Conservation (phyloP, 2,797 vertebrate genomes). For the Falco concolor region DNA sequence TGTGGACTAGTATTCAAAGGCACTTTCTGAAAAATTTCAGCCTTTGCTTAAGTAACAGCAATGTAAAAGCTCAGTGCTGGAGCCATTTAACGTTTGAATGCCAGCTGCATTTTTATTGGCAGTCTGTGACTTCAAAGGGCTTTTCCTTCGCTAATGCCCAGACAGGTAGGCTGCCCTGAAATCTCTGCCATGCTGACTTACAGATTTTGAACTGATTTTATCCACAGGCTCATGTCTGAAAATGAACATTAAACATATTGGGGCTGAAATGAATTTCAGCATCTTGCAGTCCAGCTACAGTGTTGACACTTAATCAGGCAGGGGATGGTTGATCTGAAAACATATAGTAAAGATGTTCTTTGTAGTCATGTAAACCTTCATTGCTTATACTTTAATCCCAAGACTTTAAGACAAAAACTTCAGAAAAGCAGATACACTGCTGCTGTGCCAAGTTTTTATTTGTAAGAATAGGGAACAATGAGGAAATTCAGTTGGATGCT, state of each 20-base stretch:
- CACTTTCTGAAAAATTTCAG: slow-evolving; percentile 44
- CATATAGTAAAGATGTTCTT: slow-evolving; percentile 25
- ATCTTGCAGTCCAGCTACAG: not conserved
- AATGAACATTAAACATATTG: slow-evolving; percentile 25
- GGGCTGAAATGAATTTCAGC: slow-evolving; percentile 21
- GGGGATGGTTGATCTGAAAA: slow-evolving; percentile 35
- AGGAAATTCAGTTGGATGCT: slow-evolving; percentile 48
- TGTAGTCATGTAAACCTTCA: slow-evolving; percentile 17
- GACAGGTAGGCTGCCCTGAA: slow-evolving; percentile 65
- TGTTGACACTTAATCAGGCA: slow-evolving; percentile 45
- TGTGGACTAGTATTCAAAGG: slow-evolving; percentile 1
- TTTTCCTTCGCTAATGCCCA: slow-evolving; percentile 52
- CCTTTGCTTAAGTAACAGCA: slow-evolving; percentile 28
- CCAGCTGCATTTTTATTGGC: slow-evolving; percentile 82
- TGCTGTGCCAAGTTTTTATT: slow-evolving; percentile 54
- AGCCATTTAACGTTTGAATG: slow-evolving; percentile 66
- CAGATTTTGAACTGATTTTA: slow-evolving; percentile 52
- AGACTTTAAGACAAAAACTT: slow-evolving; percentile 30
- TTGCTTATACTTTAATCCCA: not conserved
- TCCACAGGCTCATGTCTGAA: slow-evolving; percentile 45
- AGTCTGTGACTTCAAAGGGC: slow-evolving; percentile 77
- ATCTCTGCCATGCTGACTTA: slow-evolving; percentile 58
- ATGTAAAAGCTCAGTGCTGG: slow-evolving; percentile 71
- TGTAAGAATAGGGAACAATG: slow-evolving; percentile 35
- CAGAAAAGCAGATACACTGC: slow-evolving; percentile 35